Evolutionary conservation across 2,113 vertebrate genomes (phyloP), one percentile per base, ranked within the genome.

Genomic region (Apodemus speciosus): DNA sequence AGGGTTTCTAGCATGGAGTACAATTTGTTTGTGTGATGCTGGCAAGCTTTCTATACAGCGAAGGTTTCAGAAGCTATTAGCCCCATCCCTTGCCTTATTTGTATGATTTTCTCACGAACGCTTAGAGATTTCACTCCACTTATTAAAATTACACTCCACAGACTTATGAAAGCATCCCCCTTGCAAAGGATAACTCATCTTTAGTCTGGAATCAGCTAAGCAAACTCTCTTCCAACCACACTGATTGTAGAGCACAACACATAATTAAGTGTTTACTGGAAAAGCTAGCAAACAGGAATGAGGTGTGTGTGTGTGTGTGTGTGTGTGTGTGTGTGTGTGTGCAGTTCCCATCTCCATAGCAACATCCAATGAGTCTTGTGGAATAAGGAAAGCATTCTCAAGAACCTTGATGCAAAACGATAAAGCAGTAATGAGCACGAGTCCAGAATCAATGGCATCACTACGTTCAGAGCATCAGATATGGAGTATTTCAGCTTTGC

Each of bases 221-320:
- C 27, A 53, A 81, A 95, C 89, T 92, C 88, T 94, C 79, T 60
- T 87, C 60, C 81, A 81, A 43, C 64, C 71, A 77, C 58, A 49
- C 56, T 76, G 81, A 96, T 85, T 86, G 79, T 60, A 35, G 93
- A 93, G 89, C 68, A 75, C 87, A 92, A 91, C 0, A 16, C 84
- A 68, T 96, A 96, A 96, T 97, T 94, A 96, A 97, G 93, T 96
- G 94, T 96, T 96, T 96, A 92, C 96, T 0, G 60, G 80, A 91
- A 91, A 94, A 96, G 83, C 88, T 43, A 21, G 86, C 89, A 89
- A 96, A 94, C 53, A 77, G 75, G 75, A 40, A 94, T 85, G 56
- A 38, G 9, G n/a, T 72, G n/a, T 23, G 69, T 72, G 69, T 10
- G n/a, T 23, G 69, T 15, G 30, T 15, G 30, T 32, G 62, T 66